Percentiles rank a stretch among this genome's conserved stretches.
These are phyloP conservation scores for Silurus glanis DNA, from an alignment of 2,113 vertebrate species.

Conservation along the genomic window DNA sequence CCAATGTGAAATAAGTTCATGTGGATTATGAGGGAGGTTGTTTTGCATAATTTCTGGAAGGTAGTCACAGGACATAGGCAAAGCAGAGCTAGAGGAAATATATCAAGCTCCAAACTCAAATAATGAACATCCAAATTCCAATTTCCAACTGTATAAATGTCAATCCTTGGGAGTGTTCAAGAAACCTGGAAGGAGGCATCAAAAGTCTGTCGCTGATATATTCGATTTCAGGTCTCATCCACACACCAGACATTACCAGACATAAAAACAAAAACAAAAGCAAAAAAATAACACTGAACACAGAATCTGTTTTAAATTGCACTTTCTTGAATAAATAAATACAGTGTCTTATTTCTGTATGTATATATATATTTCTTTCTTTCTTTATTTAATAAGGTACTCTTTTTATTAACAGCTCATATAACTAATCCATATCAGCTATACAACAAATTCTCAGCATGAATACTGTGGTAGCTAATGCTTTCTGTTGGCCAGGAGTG, in stretches of 20 bases:
- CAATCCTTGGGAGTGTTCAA: conserved; percentile 6
- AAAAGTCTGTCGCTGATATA: conserved; percentile 23
- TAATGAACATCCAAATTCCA: neutral
- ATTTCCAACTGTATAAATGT: conserved; percentile 4
- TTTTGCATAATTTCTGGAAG: neutral
- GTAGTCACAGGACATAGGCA: neutral
- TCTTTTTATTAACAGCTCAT: neutral
- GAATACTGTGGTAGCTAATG: conserved; percentile 32
- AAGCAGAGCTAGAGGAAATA: neutral
- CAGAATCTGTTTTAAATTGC: neutral
- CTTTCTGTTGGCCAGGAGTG: conserved; percentile 29
- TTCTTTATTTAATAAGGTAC: neutral
- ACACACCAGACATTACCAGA: conserved; percentile 1
- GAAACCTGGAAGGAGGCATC: neutral
- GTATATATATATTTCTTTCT: no score
- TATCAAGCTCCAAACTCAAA: neutral
- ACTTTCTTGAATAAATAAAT: neutral
- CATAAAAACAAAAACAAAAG: neutral
- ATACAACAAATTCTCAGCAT: conserved; percentile 30
- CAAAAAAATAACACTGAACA: neutral
- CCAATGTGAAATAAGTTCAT: conserved; percentile 6
- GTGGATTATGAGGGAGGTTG: conserved; percentile 18
- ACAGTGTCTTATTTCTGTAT: neutral
- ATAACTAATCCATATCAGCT: conserved; percentile 30
- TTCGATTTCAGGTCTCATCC: neutral